Evolutionary conservation across 2,888 invertebrate genomes (phyloP).

Genomic region (Eupeodes latifasciatus): DNA sequence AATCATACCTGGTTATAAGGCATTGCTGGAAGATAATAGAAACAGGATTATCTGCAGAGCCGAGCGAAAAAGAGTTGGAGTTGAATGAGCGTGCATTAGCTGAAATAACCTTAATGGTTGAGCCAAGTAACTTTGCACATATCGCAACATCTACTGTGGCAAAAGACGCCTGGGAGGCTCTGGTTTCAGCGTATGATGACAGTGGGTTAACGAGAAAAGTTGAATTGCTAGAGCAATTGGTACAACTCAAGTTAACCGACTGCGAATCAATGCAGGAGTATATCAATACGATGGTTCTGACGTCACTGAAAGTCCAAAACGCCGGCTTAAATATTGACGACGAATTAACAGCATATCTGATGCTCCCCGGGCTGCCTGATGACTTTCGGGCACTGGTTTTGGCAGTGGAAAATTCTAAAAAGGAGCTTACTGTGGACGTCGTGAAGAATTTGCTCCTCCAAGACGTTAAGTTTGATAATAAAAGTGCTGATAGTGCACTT

Average conservation of each 20-base stretch:
- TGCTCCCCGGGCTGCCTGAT: constrained; percentile 66
- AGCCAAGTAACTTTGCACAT: constrained; percentile 74
- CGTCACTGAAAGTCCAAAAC: constrained; percentile 65
- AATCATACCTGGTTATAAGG: constrained; percentile 70
- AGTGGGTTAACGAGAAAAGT: constrained; percentile 71
- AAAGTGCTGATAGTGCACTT: constrained; percentile 54
- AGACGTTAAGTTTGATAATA: constrained; percentile 66
- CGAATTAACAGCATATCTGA: constrained; percentile 64
- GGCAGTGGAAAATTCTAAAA: constrained; percentile 65
- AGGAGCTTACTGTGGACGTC: constrained; percentile 49
- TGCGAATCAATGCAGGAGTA: too few species aligned
- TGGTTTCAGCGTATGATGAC: constrained; percentile 71
- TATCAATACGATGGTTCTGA: constrained; percentile 72
- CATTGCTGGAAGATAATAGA: constrained; percentile 65
- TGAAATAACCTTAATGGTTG: constrained; percentile 76
- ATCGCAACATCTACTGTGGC: constrained; percentile 69
- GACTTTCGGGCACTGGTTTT: constrained; percentile 56
- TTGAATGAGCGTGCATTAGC: constrained; percentile 66
- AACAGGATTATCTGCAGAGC: constrained; percentile 42
- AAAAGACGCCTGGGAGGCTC: constrained; percentile 73
- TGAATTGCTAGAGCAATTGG: constrained; percentile 68
- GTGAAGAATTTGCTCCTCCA: constrained; percentile 65
- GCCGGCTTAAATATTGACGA: constrained; percentile 71
- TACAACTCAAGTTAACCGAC: constrained; percentile 68
- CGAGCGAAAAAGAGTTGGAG: constrained; percentile 54